phyloP scores from a whole-genome alignment of 2,797 vertebrate species.

The Mus spretus region DNA sequence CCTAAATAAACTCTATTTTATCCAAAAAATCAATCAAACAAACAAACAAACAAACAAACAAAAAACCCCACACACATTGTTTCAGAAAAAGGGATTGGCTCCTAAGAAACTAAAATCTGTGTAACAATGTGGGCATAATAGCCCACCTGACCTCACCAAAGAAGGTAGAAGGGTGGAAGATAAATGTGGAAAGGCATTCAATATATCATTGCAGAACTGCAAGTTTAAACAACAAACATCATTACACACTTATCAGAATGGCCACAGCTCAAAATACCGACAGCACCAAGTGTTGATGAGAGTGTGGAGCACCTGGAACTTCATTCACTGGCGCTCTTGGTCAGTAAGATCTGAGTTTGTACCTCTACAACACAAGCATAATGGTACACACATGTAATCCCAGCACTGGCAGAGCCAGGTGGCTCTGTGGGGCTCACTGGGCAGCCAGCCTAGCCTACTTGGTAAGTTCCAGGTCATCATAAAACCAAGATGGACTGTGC shows the following conservation, averaged over 20 bases:
- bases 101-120: conserved; percentile 57
- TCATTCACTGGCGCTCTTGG: not conserved
- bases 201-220: not conserved
- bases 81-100: conserved; percentile 48
- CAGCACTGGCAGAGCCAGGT: not conserved
- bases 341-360: not conserved
- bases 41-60: too few relatives aligned
- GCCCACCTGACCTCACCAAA: not conserved
- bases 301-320: conserved; percentile 20
- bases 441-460: not conserved
- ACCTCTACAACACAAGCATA: not conserved
- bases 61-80: not conserved
- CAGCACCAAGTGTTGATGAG: conserved; percentile 9
- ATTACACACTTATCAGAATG: not conserved
- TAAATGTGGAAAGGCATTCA: conserved; percentile 2
- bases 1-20: too few relatives aligned
- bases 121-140: not conserved
- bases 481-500: not conserved
- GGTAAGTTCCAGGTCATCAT: not conserved
- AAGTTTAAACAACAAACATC: conserved; percentile 15
- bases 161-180: not conserved
- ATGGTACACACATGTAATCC: not conserved
- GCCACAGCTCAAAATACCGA: not conserved
- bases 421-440: not conserved
- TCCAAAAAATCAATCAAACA: too few relatives aligned